phyloP scores from a whole-genome alignment of 2,888 invertebrate species.

The Leptinotarsa haldemani region DNA sequence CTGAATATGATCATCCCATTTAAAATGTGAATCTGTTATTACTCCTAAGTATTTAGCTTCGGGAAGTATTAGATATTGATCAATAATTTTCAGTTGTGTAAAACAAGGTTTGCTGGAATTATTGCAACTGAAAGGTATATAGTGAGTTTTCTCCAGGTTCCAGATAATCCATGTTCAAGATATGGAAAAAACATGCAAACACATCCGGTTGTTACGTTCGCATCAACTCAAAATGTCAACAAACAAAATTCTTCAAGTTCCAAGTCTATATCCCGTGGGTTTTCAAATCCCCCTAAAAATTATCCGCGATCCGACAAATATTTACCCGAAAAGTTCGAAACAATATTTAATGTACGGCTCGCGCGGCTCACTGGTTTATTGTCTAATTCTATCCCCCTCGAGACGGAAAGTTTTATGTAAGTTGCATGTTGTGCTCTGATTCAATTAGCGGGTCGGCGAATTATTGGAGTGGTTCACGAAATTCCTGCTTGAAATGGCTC shows the following conservation, averaged over 20 bases:
- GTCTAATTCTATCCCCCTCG: conserved; percentile 16
- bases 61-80: too few relatives aligned
- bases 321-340: background rate
- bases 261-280: background rate
- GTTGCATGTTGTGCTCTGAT: conserved; percentile 27
- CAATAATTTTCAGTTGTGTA: too few relatives aligned
- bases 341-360: conserved; percentile 3
- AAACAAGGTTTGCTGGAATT: too few relatives aligned
- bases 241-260: background rate
- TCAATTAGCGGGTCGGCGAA: conserved; percentile 21
- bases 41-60: too few relatives aligned
- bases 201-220: too few relatives aligned
- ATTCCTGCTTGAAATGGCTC: conserved; percentile 21
- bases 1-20: too few relatives aligned
- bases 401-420: conserved; percentile 19
- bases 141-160: too few relatives aligned
- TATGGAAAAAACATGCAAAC: too few relatives aligned
- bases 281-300: background rate
- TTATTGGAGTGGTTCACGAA: conserved; percentile 23
- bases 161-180: too few relatives aligned
- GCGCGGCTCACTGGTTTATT: background rate
- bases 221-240: background rate
- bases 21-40: too few relatives aligned
- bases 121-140: too few relatives aligned
- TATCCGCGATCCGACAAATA: background rate